Percentiles rank a stretch among this genome's conserved stretches.
Conservation (phyloP, 2,113 vertebrate species). For the Eudyptes chrysolophus region DNA sequence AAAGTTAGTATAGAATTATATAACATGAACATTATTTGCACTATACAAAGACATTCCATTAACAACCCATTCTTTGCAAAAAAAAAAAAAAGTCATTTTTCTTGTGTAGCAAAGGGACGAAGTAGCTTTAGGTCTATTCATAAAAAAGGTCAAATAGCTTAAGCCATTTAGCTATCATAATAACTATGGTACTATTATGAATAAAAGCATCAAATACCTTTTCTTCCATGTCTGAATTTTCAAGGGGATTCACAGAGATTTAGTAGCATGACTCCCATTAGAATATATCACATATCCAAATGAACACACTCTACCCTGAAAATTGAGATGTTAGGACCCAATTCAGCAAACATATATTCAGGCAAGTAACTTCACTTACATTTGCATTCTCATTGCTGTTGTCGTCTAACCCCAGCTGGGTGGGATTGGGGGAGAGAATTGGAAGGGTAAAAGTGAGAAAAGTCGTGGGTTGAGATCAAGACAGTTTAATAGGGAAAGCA, state of each 20-base stretch:
- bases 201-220: background rate
- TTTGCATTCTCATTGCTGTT: background rate
- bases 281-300: background rate
- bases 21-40: background rate
- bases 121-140: background rate
- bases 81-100: background rate
- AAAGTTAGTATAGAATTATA: background rate
- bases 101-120: background rate
- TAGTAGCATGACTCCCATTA: background rate
- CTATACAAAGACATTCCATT: background rate
- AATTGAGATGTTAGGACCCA: background rate
- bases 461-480: too few species aligned
- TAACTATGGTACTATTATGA: background rate
- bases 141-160: background rate
- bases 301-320: background rate
- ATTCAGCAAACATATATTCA: background rate
- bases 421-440: too few species aligned
- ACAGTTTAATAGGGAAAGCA: too few species aligned
- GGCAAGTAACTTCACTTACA: background rate
- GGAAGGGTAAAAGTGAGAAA: too few species aligned
- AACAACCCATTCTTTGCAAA: fast-evolving
- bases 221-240: background rate
- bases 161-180: background rate
- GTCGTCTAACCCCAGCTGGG: too few species aligned
- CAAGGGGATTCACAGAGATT: background rate